A percentile compares a stretch with the other conserved stretches of the same genome.
phyloP scores from a whole-genome alignment of 2,888 invertebrate species.

The Pollenia griseotomentosa region DNA sequence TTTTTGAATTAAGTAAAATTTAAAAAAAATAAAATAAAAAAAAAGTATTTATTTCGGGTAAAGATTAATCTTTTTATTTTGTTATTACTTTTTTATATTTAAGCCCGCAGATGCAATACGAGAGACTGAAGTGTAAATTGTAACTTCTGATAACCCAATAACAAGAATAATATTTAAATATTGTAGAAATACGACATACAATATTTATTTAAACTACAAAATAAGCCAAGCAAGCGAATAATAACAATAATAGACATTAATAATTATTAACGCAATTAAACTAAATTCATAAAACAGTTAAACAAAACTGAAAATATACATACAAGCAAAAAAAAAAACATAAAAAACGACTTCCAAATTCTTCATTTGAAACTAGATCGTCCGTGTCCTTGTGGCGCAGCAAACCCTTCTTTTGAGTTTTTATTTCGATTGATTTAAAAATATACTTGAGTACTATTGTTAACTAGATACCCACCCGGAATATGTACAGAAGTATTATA shows the following conservation, averaged over 20 bases:
- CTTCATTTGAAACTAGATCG: not conserved
- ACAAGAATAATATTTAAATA: constrained; percentile 52
- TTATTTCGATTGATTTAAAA: not conserved
- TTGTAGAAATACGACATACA: constrained; percentile 42
- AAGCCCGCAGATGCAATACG: constrained; percentile 90
- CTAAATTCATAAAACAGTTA: constrained; percentile 33
- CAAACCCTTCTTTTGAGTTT: not conserved
- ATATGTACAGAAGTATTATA: not conserved
- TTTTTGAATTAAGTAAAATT: not conserved
- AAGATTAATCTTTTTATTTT: constrained; percentile 75
- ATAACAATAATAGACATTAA: constrained; percentile 10
- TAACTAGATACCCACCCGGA: too few relatives aligned
- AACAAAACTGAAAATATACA: constrained; percentile 22
- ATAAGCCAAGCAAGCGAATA: constrained; percentile 22
- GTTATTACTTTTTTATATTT: constrained; percentile 81
- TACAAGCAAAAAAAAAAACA: too few relatives aligned
- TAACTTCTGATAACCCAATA: constrained; percentile 41
- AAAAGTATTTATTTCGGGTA: not conserved
- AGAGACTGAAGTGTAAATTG: constrained; percentile 88
- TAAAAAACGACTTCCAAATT: not conserved
- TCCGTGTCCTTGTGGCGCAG: not conserved
- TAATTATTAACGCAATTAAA: constrained; percentile 24
- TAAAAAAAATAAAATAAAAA: constrained; percentile 5
- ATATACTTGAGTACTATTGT: too few relatives aligned
- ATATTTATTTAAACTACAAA: constrained; percentile 37